Conservation (phyloP, 2,113 vertebrate genomes). For the Psilopsiagon aurifrons region DNA sequence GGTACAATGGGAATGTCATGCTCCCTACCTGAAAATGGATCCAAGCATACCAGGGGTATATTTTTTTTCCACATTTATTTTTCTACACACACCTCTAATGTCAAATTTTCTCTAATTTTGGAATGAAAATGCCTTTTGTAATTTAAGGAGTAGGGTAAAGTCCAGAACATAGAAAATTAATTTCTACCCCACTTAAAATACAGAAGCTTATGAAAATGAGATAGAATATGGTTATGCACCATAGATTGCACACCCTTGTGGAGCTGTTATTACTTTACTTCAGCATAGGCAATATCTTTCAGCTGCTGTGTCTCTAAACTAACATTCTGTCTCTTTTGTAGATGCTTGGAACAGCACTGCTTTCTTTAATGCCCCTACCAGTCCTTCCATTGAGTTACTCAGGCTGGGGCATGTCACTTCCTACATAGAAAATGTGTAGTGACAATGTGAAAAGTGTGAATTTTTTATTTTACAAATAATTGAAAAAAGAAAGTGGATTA, state of each 20-base stretch:
- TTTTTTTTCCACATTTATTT: neutral
- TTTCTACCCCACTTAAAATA: neutral
- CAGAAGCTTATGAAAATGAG: neutral
- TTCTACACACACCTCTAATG: neutral
- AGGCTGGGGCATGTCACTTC: neutral
- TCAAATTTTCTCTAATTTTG: neutral
- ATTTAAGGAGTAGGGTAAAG: neutral
- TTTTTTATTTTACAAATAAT: neutral
- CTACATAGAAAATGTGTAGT: neutral
- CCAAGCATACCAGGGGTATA: neutral
- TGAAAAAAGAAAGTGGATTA: neutral
- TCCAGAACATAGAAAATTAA: neutral
- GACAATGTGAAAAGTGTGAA: no score
- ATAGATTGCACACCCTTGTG: neutral
- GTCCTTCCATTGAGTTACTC: neutral
- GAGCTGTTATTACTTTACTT: neutral
- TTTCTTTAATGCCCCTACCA: neutral
- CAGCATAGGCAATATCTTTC: neutral
- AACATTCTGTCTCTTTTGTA: neutral
- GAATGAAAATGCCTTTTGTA: neutral
- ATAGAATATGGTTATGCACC: neutral
- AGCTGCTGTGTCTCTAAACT: neutral
- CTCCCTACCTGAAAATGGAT: neutral
- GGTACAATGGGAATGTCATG: neutral
- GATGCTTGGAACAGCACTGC: neutral